Base-by-base conservation (phyloP, 2,888 invertebrate genomes). In the Eupithecia exiguata region DNA sequence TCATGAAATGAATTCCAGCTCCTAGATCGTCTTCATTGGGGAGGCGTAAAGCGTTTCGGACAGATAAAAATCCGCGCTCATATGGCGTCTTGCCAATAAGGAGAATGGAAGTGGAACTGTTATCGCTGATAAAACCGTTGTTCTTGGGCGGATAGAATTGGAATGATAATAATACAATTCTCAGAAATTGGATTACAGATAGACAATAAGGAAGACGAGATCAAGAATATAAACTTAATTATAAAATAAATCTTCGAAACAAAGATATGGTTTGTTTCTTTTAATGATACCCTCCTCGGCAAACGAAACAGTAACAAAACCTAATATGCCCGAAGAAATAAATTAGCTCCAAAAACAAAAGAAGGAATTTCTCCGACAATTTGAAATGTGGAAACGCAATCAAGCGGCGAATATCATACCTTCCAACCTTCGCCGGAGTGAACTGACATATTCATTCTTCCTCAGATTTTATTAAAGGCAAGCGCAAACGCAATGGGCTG, bases 21-120 rank as follows among this genome's bases (percentile, higher is more conserved):
- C 90, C 87, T 90, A 91, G 87, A 91, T 91, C 89, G 89, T 91
- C 90, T 91, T 89, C 89, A 89, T 90, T 84, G 89, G 82, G 83
- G 84, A 78, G 80, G 84, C 81, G 82, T 84, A 82, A 85, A 79
- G 81, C 80, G 82, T 80, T 83, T 82, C 78, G 77, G 84, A 83
- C 80, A 81, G 84, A 87, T 86, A 86, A 88, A 87, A 88, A 89
- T 89, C 87, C 84, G 80, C 83, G 85, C 84, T 85, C 86, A 80
- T 87, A 87, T 85, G 87, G 87, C 84, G 82, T 84, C 86, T 89
- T 91, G 91, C 88, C 91, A 92, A 91, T 91, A 91, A 89, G 84
- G 84, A 82, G 88, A 89, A 89, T 89, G 88, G 85, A 88, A 88
- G 83, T 86, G 80, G 84, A 87, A 84, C 85, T 84, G 86, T 88